These are phyloP conservation scores for Palloptera scutellata DNA, from an alignment of 2,888 invertebrate genomes.

Conservation along the genomic window DNA sequence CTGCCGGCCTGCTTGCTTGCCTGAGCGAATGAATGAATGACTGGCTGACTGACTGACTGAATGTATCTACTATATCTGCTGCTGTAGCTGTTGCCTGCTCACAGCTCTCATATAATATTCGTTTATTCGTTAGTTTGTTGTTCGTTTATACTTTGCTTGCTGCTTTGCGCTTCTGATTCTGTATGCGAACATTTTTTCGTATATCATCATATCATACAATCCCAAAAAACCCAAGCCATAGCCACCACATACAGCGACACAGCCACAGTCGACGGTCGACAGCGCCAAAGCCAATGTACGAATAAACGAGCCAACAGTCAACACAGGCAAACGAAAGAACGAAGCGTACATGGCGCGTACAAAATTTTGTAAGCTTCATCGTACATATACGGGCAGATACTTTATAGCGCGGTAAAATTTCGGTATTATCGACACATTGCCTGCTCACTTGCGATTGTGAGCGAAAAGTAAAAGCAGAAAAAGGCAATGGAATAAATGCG, in stretches of 20 bases:
- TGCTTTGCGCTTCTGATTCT: not conserved
- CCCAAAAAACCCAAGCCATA: conserved; percentile 5
- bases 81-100: not conserved
- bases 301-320: not conserved
- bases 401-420: too few relatives aligned
- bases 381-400: too few relatives aligned
- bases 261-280: not conserved
- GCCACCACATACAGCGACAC: not conserved
- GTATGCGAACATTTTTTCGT: conserved; percentile 1
- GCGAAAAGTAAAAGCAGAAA: too few relatives aligned
- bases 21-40: conserved; percentile 7
- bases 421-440: too few relatives aligned
- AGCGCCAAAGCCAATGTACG: not conserved
- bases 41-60: not conserved
- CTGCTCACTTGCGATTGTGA: too few relatives aligned
- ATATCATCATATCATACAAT: conserved; percentile 9
- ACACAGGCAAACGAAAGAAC: too few relatives aligned
- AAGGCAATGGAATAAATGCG: too few relatives aligned
- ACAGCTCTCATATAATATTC: not conserved
- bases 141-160: not conserved
- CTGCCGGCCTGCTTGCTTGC: not conserved
- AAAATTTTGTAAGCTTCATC: too few relatives aligned
- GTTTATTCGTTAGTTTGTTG: not conserved
- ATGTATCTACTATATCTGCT: conserved; percentile 2
- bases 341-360: too few relatives aligned